Conservation (phyloP, 2,113 vertebrate genomes). For the Rhinopomastus cyanomelas region DNA sequence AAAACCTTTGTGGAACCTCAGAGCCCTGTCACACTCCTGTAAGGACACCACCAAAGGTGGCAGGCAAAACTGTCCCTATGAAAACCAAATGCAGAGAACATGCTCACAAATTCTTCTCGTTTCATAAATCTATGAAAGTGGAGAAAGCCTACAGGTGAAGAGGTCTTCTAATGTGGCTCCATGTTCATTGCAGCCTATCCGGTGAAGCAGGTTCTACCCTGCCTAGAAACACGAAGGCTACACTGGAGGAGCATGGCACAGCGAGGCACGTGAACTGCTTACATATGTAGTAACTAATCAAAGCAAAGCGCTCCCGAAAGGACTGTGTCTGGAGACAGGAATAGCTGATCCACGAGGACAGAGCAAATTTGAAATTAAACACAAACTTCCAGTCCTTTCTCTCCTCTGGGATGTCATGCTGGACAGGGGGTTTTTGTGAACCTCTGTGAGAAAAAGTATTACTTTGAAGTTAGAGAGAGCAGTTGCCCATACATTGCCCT, state of each 20-base stretch:
- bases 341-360: background rate
- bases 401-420: fast-evolving
- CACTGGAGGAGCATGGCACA: fast-evolving
- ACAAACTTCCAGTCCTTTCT: background rate
- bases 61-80: background rate
- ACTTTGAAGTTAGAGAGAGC: background rate
- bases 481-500: background rate
- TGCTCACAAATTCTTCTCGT: background rate
- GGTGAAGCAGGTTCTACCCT: background rate
- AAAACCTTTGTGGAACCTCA: background rate
- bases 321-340: background rate
- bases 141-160: background rate
- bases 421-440: background rate
- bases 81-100: background rate
- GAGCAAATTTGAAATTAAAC: background rate
- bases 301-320: background rate
- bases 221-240: background rate
- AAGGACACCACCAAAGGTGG: background rate
- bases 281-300: background rate
- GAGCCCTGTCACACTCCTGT: background rate
- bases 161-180: background rate
- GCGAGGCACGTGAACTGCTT: background rate
- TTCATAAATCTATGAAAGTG: background rate
- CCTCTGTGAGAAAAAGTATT: background rate
- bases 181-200: background rate